Base-by-base conservation (phyloP, 2,797 vertebrate species). In the Cryptoprocta ferox region DNA sequence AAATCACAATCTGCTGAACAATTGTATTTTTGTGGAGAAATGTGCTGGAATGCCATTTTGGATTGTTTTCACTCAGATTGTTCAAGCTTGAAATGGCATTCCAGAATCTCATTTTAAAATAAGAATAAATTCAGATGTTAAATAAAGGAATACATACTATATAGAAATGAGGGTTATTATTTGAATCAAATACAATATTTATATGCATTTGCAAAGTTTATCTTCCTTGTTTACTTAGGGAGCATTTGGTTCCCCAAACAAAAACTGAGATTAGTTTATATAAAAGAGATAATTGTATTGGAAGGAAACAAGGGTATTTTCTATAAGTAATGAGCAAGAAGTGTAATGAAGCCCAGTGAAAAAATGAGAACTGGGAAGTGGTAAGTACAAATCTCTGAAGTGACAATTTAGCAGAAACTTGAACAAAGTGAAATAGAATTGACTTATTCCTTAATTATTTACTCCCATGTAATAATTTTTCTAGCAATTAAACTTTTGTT, bases 61-160 rank as follows among this genome's bases (percentile, higher is more conserved):
- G 79, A 86, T 61, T 45, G 9, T 35, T 45, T 93, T 80, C 26
- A 12, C 32, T 92, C n/a, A 28, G 82, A 82, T 89, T 95, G 10
- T 86, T 83, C 73, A 94, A 91, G 75, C 83, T 86, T 65, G 48
- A 96, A 97, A 95, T 95, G n/a, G 30, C n/a, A 94, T 80, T 89
- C 82, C 18, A 71, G 56, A 87, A 61, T 96, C 56, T 96, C 79
- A 96, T 89, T 96, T 96, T 93, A 73, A 89, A 93, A 83, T 91
- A 95, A 83, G 83, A 96, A 73, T 94, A 65, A 84, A 82, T 79
- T 96, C 75, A 65, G 6, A 70, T 80, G 75, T 50, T 61, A 18
- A 76, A 63, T 66, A 70, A 71, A 85, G n/a, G 70, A 90, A 92
- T 78, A 56, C 11, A 83, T 89, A 50, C 26, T 91, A 42, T 48